phyloP scores from a whole-genome alignment of 2,888 invertebrate genomes.

The Pasiphila rectangulata region DNA sequence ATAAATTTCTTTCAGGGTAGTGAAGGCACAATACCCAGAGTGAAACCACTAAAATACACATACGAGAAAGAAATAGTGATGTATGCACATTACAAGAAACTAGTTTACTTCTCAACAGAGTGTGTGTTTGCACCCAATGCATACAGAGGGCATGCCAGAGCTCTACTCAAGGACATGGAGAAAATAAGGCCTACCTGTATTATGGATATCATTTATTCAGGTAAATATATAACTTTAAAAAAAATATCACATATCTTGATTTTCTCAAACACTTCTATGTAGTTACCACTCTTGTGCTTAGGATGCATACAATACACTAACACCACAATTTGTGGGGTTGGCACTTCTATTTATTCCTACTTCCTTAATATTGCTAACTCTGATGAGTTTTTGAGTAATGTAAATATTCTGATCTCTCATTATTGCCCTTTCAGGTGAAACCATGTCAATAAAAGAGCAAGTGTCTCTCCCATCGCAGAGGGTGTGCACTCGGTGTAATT shows the following conservation, averaged over 20 bases:
- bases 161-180: slow-evolving; percentile 96
- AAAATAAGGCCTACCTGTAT: slow-evolving; percentile 94
- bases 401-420: background rate
- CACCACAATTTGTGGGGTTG: too few relatives aligned
- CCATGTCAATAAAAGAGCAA: slow-evolving; percentile 89
- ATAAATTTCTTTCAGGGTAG: slow-evolving; percentile 82
- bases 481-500: slow-evolving; percentile 92
- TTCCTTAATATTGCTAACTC: too few relatives aligned
- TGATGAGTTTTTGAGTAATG: too few relatives aligned
- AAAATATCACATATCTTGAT: too few relatives aligned
- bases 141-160: slow-evolving; percentile 94
- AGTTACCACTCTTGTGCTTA: too few relatives aligned
- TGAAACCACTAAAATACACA: slow-evolving; percentile 97
- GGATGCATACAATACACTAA: too few relatives aligned
- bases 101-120: slow-evolving; percentile 99
- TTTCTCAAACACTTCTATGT: too few relatives aligned
- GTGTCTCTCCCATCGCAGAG: slow-evolving; percentile 91
- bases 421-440: slow-evolving; percentile 85
- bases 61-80: slow-evolving; percentile 99
- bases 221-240: too few relatives aligned
- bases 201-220: slow-evolving; percentile 95
- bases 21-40: slow-evolving; percentile 92
- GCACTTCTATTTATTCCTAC: background rate
- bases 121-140: slow-evolving; percentile 99
- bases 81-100: slow-evolving; percentile 98